phyloP scores from a whole-genome alignment of 2,797 vertebrate genomes.

The Strix occidentalis region DNA sequence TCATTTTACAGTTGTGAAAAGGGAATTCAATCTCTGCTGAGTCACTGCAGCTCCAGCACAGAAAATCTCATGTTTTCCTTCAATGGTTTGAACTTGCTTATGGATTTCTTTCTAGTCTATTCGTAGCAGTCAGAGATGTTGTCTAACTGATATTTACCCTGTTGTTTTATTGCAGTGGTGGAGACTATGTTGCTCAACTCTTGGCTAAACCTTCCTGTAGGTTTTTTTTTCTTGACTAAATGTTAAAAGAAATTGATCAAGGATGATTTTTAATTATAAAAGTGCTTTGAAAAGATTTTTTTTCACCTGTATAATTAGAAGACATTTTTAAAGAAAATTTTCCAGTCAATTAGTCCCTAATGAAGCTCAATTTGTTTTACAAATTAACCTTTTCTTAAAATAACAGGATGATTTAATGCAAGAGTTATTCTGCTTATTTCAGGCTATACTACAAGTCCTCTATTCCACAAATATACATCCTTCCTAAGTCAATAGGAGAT shows the following conservation, averaged over 20 bases:
- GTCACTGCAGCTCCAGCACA: neutral
- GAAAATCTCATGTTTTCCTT: neutral
- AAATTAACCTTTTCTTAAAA: conserved; percentile 68
- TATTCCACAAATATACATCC: neutral
- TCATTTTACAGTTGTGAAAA: neutral
- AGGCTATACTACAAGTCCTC: neutral
- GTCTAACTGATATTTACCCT: neutral
- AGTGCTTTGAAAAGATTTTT: conserved; percentile 41
- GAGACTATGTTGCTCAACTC: neutral
- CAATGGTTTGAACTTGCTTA: neutral
- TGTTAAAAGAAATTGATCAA: conserved; percentile 51
- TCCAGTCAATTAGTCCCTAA: conserved; percentile 60
- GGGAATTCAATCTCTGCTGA: neutral
- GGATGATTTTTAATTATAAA: conserved; percentile 58
- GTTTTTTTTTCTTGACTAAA: neutral
- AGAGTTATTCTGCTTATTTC: conserved; percentile 43
- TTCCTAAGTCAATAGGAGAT: neutral
- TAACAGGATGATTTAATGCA: conserved; percentile 61
- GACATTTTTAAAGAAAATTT: conserved; percentile 61
- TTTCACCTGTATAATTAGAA: conserved; percentile 59
- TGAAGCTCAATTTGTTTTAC: conserved; percentile 66
- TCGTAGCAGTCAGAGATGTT: neutral
- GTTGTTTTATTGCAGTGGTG: neutral
- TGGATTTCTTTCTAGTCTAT: neutral
- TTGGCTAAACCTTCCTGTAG: neutral